Evolutionary conservation across 2,888 invertebrate genomes (phyloP).

Genomic region (Dioctria linearis): DNA sequence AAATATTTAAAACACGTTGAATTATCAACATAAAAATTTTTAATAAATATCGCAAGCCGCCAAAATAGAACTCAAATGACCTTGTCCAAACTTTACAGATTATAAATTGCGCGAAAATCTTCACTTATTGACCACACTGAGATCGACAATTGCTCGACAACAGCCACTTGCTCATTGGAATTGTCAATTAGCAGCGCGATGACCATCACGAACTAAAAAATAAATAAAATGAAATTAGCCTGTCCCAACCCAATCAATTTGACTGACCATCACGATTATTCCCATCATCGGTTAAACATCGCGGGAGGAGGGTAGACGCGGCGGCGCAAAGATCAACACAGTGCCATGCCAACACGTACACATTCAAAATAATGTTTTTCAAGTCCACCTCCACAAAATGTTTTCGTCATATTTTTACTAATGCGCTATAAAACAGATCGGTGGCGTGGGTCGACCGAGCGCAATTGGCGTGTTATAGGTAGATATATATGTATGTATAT

Average conservation of each 20-base stretch:
- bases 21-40: too few species aligned
- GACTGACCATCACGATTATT: constrained; percentile 23
- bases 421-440: neutral
- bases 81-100: constrained; percentile 12
- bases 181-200: constrained; percentile 48
- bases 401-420: neutral
- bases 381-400: constrained; percentile 33
- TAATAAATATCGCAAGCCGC: too few species aligned
- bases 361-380: neutral
- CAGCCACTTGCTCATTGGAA: constrained; percentile 47
- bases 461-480: too few species aligned
- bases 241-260: constrained; percentile 51
- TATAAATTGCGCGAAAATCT: constrained; percentile 41
- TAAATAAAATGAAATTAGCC: constrained; percentile 27
- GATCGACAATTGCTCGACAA: constrained; percentile 24
- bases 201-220: constrained; percentile 30
- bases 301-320: neutral
- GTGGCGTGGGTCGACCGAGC: neutral
- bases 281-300: constrained; percentile 26
- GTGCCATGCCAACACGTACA: neutral
- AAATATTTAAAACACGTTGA: too few species aligned
- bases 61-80: neutral
- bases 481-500: too few species aligned
- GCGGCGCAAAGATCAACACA: neutral
- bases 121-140: constrained; percentile 32